A percentile compares a stretch with the other conserved stretches of the same genome.
phyloP scores from a whole-genome alignment of 1,140 invertebrate species.

The Heterodera carotae region DNA sequence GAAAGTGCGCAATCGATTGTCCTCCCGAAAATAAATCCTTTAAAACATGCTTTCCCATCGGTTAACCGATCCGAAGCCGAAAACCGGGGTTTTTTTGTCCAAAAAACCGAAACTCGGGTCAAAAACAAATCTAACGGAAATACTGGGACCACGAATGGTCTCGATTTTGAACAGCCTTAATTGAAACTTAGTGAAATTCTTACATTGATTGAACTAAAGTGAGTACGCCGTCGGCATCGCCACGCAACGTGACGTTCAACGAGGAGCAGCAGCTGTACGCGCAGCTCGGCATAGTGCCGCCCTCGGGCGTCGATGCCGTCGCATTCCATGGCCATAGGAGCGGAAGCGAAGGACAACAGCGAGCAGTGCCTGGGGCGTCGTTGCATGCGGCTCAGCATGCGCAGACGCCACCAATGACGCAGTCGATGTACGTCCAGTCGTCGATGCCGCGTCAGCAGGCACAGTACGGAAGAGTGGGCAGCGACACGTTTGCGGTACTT shows the following conservation, averaged over 20 bases:
- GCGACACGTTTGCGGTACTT: not conserved
- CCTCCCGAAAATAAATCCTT: not conserved
- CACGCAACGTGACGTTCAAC: slow-evolving; percentile 3
- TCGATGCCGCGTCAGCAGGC: not conserved
- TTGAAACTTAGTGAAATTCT: no score
- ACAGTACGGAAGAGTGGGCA: slow-evolving; percentile 1
- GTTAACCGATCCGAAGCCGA: no score
- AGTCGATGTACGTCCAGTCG: slow-evolving; percentile 12
- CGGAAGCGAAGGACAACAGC: slow-evolving; percentile 1
- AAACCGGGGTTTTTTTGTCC: no score
- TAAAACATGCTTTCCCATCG: no score
- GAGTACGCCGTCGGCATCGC: not conserved
- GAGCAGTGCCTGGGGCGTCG: not conserved
- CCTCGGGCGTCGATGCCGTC: not conserved
- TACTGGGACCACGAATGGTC: no score
- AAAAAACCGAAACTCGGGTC: no score
- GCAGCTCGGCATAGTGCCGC: not conserved
- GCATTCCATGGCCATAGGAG: not conserved
- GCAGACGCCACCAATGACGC: not conserved
- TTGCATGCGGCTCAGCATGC: not conserved
- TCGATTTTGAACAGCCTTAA: no score
- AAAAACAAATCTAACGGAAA: no score
- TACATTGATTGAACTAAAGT: no score
- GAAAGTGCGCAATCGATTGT: not conserved
- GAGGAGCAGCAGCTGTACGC: not conserved